phyloP scores from a whole-genome alignment of 2,113 vertebrate genomes.

The Dipodomys merriami region DNA sequence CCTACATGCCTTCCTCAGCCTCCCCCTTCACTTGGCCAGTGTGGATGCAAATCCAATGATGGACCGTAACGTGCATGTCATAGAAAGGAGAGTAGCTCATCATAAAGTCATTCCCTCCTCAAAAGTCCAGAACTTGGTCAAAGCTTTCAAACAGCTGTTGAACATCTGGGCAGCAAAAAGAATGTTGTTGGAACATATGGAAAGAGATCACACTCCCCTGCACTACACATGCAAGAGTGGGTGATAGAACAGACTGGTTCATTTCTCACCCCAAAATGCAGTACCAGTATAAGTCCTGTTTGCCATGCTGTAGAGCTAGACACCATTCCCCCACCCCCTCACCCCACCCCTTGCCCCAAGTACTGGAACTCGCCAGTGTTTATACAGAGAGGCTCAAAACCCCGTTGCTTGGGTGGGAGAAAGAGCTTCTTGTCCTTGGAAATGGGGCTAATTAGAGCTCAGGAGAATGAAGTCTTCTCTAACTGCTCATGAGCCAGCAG shows the following conservation, averaged over 20 bases:
- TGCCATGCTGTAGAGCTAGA: conserved; percentile 65
- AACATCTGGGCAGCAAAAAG: conserved; percentile 80
- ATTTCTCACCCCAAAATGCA: conserved; percentile 58
- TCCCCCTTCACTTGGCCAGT: background rate
- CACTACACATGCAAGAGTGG: background rate
- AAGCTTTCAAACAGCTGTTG: conserved; percentile 82
- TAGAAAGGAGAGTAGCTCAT: conserved; percentile 34
- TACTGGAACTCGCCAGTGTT: conserved; percentile 48
- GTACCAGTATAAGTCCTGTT: background rate
- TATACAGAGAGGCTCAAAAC: conserved; percentile 24
- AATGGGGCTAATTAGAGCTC: background rate
- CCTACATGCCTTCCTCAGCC: background rate
- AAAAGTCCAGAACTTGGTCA: conserved; percentile 71
- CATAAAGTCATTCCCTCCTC: conserved; percentile 75
- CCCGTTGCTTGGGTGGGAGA: conserved; percentile 27
- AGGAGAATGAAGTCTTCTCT: background rate
- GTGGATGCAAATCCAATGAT: background rate
- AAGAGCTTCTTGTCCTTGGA: background rate
- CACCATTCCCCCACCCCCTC: background rate
- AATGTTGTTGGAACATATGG: conserved; percentile 71
- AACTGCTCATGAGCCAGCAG: background rate
- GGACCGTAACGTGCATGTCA: background rate
- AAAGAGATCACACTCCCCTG: background rate
- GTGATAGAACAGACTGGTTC: conserved; percentile 37
- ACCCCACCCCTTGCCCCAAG: background rate